A percentile compares a stretch with the other conserved stretches of the same genome.
Evolutionary conservation across 1,140 invertebrate genomes (phyloP).

Genomic region (Potamilus streckersoni): DNA sequence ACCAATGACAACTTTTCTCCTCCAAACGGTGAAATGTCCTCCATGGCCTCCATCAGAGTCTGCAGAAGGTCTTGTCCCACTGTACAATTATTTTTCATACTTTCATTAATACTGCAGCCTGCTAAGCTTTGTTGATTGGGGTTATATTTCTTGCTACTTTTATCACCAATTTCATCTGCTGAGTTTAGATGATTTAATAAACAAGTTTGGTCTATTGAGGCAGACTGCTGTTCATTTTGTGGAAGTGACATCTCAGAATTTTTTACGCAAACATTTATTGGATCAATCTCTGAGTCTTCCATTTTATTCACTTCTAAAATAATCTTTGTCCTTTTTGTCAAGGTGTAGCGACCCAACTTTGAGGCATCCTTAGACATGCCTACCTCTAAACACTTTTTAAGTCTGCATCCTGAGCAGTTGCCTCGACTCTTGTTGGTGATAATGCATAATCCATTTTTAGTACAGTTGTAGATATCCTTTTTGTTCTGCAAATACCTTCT

Average conservation of each 20-base stretch:
- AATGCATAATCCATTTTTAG: slow-evolving; percentile 19
- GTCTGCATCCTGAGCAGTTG: slow-evolving; percentile 28
- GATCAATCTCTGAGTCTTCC: slow-evolving; percentile 20
- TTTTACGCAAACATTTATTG: not conserved
- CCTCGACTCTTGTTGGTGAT: slow-evolving; percentile 24
- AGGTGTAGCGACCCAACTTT: slow-evolving; percentile 37
- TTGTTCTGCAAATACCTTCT: slow-evolving; percentile 17
- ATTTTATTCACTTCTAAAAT: slow-evolving; percentile 35
- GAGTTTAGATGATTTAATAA: not conserved
- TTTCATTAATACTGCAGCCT: not conserved
- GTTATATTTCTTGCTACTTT: not conserved
- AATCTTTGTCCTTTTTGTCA: slow-evolving; percentile 37
- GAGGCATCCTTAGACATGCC: slow-evolving; percentile 59
- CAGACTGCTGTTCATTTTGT: not conserved
- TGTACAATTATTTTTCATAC: no score
- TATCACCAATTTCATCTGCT: slow-evolving; percentile 12
- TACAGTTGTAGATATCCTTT: slow-evolving; percentile 24
- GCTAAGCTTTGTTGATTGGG: not conserved
- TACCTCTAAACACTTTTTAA: slow-evolving; percentile 53
- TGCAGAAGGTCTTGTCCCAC: not conserved
- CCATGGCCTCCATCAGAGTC: slow-evolving; percentile 12
- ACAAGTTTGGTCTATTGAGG: not conserved
- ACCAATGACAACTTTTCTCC: slow-evolving; percentile 4
- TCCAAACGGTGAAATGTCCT: slow-evolving; percentile 19
- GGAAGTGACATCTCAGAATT: slow-evolving; percentile 1